phyloP scores from a whole-genome alignment of 2,113 vertebrate species.

The Glaucomys volans region DNA sequence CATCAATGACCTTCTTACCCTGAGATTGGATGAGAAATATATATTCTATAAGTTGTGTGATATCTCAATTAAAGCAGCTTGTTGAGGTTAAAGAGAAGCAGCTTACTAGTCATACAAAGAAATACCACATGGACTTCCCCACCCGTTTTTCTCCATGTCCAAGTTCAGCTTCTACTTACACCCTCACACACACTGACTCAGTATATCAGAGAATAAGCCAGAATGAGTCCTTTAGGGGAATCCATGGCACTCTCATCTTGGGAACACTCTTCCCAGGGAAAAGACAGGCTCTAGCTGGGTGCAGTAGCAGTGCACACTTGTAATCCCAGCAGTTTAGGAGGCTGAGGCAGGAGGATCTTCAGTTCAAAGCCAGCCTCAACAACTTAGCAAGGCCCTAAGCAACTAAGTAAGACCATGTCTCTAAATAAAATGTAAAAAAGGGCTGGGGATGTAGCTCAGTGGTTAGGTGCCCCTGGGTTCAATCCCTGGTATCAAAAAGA shows the following conservation, averaged over 20 bases:
- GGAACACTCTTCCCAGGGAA: no score
- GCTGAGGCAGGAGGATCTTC: no score
- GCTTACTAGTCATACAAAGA: not conserved
- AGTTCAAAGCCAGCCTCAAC: no score
- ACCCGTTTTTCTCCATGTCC: not conserved
- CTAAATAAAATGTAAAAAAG: no score
- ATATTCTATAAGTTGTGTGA: not conserved
- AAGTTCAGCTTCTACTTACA: not conserved
- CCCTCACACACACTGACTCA: not conserved
- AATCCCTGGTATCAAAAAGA: not conserved
- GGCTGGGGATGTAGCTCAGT: no score
- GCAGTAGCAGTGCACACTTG: no score
- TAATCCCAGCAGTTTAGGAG: no score
- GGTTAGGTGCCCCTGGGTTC: no score
- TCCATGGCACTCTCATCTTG: rapidly evolving
- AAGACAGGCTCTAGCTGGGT: not conserved
- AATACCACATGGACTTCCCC: not conserved
- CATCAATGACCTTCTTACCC: not conserved
- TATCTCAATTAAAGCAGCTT: not conserved
- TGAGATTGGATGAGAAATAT: not conserved
- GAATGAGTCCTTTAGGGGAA: not conserved
- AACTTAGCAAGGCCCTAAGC: no score
- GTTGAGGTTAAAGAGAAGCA: not conserved
- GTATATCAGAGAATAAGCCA: not conserved
- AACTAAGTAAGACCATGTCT: no score